Base-by-base conservation (phyloP, 2,888 invertebrate genomes). In the Luperina testacea region DNA sequence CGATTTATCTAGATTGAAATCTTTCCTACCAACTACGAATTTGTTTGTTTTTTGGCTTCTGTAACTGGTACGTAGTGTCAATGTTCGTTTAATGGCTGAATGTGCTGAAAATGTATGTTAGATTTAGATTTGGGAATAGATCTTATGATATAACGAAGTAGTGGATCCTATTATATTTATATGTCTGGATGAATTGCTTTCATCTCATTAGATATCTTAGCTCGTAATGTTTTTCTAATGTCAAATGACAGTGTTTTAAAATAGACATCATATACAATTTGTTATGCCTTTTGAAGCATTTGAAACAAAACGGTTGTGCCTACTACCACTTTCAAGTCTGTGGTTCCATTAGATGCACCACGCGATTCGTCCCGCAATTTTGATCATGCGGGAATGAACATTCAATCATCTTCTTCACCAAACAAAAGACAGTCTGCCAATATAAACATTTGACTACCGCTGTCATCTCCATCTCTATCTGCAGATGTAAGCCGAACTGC, bases 1-100 rank as follows among this genome's bases (percentile, higher is more conserved):
- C 89, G 88, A 81, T 83, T 84, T 88, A 83, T 88, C 84, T 88
- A 84, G 70, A 78, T 84, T 77, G 79, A 64, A 78, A 80, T 81
- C 78, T 81, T 80, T 74, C 24, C 65, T 74, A 74, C 51, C 77
- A 73, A 72, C 69, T 75, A 72, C 64, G 48, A 75, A 65, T 71
- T 82, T 70, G 17, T n/a, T 27, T 51, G 27, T 59, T 78, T 68
- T 79, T 68, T 59, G 57, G 72, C 42, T 38, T 45, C 15, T 38
- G 53, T 71, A 63, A 24, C 53, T 72, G 45, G 38, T 57, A 57
- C 57, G 5, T 7, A 11, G 67, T 64, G 85, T 71, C 69, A 70
- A 85, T 73, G 85, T 24, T 71, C 72, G 70, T 24, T 24, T 72
- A 68, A 74, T 61, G 48, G 61, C 20, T 7, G 20, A 32, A 77